Base-by-base conservation (phyloP, 53 echinoderm and acorn worm species). In the Astropecten irregularis region DNA sequence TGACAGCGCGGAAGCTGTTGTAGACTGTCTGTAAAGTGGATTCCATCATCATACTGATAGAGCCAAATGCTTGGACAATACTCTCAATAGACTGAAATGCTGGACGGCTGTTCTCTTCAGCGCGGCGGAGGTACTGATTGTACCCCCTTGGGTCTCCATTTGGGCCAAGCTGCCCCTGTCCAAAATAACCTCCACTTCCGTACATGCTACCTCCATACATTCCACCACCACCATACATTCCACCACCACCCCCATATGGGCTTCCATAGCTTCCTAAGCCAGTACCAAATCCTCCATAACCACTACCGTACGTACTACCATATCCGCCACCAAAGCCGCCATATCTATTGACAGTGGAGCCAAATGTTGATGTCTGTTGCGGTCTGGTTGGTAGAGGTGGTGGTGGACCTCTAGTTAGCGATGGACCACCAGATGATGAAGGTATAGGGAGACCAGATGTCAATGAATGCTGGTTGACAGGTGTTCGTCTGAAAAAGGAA, bases 51-150 rank as follows among this genome's bases (percentile, higher is more conserved):
- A 96, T 96, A 68, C 93, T 94, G 19, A 96, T 90, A 0, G 96
- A 96, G 8, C 85, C 93, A 60, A 96, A 96, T 8, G 96, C 96
- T 62, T 92, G 91, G 33, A 96, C 96, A 22, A 96, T 96, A 25
- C 96, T 96, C 66, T 96, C 96, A 9, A 96, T 96, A 11, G 96
- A 96, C 69, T 96, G 96, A 35, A 96, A 96, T 3, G 96, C 96
- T 10, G 96, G 93, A 19, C 96, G 73, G 54, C 96, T 96, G 70
- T 82, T 96, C 53, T 93, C 93, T 56, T 96, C 96, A 0, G 96
- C 96, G 57, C 86, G 92, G 40, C 87, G 93, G 5, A 96, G 66
- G 55, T 94, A 96, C 31, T 85, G 91, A 46, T 92, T 96, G 82
- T 64, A 91, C 8, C 83, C 77, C 20, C 63, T 50, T 6, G 83